Evolutionary conservation across 2,113 vertebrate species (phyloP), one percentile per base, ranked within the genome.

Genomic region (Pluvialis apricaria): DNA sequence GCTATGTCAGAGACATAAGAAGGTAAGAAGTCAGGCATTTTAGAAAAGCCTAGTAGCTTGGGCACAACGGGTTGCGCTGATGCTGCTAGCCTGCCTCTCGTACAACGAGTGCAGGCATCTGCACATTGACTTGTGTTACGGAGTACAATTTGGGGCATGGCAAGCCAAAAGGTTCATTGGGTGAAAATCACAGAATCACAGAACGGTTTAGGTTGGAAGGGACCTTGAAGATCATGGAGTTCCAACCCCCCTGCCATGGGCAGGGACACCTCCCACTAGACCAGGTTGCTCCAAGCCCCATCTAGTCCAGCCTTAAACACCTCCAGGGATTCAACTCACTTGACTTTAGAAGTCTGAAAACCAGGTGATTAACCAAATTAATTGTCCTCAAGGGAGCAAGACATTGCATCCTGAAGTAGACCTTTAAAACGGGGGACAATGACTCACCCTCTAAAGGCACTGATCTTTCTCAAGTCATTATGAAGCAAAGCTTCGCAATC

Each of bases 21-120:
- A 71, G 55, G 17, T 17, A 49, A 18, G 51, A 57, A 54, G 11
- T 28, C 22, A 49, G 49, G 24, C 49, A 51, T 51, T 64, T 66
- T n/a, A 60, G 44, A 58, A 72, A 72, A 83, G 20, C 45, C 34
- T 54, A 11, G 42, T 26, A 71, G 51, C 44, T 32, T 45, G 8
- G 28, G 15, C 16, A 69, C 47, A 34, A 49, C 3, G 11, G 10
- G 20, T 38, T 42, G 26, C 15, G 13, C 38, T 61, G 72, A 65
- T 60, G 10, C 40, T 52, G 25, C 36, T 29, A 15, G 18, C 21
- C 22, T 36, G 12, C 22, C 66, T 49, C 21, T 20, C 17, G 26
- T 25, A 29, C 7, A 42, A 58, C 1, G 3, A 70, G 13, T 0
- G 2, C 20, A 18, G 8, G 13, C 49, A 52, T 6, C 52, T n/a